These are phyloP conservation scores for Steinernema feltiae DNA, from an alignment of 1,140 invertebrate species.

Conservation along the genomic window DNA sequence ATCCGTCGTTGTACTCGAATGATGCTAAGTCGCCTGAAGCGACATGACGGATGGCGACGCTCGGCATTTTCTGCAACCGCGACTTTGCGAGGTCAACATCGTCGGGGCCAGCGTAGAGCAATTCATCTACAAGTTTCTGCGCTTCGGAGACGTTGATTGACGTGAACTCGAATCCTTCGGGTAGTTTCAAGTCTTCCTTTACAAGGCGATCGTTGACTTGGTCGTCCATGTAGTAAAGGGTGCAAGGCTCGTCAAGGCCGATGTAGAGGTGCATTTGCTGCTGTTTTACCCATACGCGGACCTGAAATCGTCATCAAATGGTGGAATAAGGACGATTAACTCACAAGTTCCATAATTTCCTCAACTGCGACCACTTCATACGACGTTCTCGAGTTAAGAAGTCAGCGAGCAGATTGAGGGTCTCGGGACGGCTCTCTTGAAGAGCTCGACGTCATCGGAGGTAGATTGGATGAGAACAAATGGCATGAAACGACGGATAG, in stretches of 20 bases:
- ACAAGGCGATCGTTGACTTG: neutral
- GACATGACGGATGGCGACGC: neutral
- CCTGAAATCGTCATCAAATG: neutral
- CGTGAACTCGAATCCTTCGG: constrained; percentile 7
- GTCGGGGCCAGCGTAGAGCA: neutral
- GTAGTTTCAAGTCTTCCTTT: neutral
- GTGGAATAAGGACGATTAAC: no score
- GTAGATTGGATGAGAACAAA: neutral
- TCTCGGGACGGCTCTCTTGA: neutral
- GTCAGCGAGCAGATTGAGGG: neutral
- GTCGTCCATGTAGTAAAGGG: neutral
- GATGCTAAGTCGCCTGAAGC: neutral
- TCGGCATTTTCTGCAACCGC: neutral
- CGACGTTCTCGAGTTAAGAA: neutral
- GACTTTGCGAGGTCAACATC: neutral
- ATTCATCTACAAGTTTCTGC: neutral
- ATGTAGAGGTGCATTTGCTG: neutral
- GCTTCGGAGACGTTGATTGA: neutral
- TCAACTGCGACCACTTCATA: no score
- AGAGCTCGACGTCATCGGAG: neutral
- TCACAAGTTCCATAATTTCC: no score
- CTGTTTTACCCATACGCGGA: neutral
- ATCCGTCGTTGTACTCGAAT: constrained; percentile 9
- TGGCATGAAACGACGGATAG: neutral
- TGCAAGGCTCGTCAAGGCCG: neutral